Percentiles rank a stretch among this genome's conserved stretches.
phyloP scores from a whole-genome alignment of 2,888 invertebrate genomes.

The Meloe dianella region DNA sequence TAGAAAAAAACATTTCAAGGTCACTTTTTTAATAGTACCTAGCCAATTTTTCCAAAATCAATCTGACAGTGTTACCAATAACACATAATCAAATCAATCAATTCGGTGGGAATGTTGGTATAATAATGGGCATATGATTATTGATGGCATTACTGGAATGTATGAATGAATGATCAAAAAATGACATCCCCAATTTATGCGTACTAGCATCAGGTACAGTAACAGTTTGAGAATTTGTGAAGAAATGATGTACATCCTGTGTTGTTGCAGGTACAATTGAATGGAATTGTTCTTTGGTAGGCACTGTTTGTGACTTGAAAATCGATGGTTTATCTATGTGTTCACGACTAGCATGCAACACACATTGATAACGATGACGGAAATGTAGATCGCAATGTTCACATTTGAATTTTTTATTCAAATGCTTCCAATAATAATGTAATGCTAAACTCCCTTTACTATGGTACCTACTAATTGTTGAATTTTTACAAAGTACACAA shows the following conservation, averaged over 20 bases:
- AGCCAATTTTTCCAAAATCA: slow-evolving; percentile 23
- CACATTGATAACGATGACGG: slow-evolving; percentile 61
- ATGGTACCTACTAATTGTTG: slow-evolving; percentile 58
- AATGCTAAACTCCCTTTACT: slow-evolving; percentile 59
- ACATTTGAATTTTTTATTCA: slow-evolving; percentile 57
- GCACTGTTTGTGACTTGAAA: slow-evolving; percentile 48
- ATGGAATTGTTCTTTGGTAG: slow-evolving; percentile 51
- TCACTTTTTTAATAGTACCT: slow-evolving; percentile 42
- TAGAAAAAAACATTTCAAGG: slow-evolving; percentile 41
- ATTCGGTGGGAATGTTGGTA: slow-evolving; percentile 59
- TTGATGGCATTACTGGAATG: slow-evolving; percentile 55
- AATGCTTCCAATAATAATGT: slow-evolving; percentile 63
- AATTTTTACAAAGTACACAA: slow-evolving; percentile 54
- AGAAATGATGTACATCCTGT: slow-evolving; percentile 51
- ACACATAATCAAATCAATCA: slow-evolving; percentile 31
- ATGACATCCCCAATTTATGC: slow-evolving; percentile 59
- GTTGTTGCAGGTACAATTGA: slow-evolving; percentile 50
- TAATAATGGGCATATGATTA: slow-evolving; percentile 59
- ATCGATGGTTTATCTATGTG: slow-evolving; percentile 50
- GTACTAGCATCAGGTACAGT: slow-evolving; percentile 57
- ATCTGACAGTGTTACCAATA: slow-evolving; percentile 2
- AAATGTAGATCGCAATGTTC: slow-evolving; percentile 61
- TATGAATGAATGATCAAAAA: slow-evolving; percentile 58
- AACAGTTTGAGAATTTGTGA: slow-evolving; percentile 49
- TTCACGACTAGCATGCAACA: slow-evolving; percentile 60